phyloP scores from a whole-genome alignment of 2,888 invertebrate species.

The Chrysina gloriosa region DNA sequence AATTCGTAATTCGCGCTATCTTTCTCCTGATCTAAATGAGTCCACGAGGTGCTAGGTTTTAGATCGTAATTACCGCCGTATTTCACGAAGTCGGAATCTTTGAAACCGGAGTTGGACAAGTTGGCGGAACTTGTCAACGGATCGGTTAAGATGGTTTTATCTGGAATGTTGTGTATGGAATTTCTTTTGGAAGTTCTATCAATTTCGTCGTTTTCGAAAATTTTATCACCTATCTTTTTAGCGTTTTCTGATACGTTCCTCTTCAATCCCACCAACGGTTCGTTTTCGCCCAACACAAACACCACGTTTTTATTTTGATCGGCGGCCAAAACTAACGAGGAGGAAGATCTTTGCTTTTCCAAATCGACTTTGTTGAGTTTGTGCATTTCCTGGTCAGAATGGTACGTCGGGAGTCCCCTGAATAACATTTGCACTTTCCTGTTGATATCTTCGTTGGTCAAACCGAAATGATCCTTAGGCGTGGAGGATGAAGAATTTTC shows the following conservation, averaged over 20 bases:
- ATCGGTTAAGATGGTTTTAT: conserved; percentile 37
- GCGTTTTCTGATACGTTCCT: conserved; percentile 54
- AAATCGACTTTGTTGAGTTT: neutral
- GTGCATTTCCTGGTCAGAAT: conserved; percentile 23
- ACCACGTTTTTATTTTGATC: conserved; percentile 65
- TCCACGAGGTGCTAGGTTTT: conserved; percentile 55
- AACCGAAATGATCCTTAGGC: conserved; percentile 23
- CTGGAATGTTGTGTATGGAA: conserved; percentile 42
- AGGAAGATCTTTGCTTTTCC: conserved; percentile 18
- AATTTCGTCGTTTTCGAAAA: conserved; percentile 32
- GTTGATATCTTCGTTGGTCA: conserved; percentile 26
- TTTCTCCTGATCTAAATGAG: conserved; percentile 40
- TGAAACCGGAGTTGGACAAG: conserved; percentile 45
- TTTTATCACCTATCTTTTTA: conserved; percentile 29
- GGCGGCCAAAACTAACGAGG: neutral
- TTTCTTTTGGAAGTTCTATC: neutral
- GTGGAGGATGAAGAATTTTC: conserved; percentile 4
- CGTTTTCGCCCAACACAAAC: conserved; percentile 79
- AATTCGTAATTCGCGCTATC: neutral
- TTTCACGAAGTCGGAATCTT: conserved; percentile 52
- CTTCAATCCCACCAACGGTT: conserved; percentile 74
- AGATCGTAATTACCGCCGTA: conserved; percentile 42
- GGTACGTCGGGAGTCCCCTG: conserved; percentile 13
- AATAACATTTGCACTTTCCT: conserved; percentile 24
- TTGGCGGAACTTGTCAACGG: conserved; percentile 33